Base-by-base conservation (phyloP, 2,113 vertebrate genomes). In the Ovis canadensis region DNA sequence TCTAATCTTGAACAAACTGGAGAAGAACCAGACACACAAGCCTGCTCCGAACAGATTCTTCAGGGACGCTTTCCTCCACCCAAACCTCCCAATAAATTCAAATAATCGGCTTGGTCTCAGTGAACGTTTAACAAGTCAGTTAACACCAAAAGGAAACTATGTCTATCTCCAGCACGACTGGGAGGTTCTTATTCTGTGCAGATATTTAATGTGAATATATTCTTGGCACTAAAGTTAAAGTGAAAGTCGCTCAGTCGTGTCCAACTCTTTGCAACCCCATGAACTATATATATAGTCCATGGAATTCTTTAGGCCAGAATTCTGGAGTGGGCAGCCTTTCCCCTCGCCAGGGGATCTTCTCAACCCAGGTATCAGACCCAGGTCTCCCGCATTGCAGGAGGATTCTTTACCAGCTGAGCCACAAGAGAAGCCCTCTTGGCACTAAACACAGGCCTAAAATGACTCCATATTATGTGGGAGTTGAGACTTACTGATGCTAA, bases 401-500 rank as follows among this genome's bases (percentile, higher is more conserved):
- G 36, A 25, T 74, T 74, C 67, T 74, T 13, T 74, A 40, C 67
- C 67, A 74, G 36, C 67, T 74, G 67, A 25, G 67, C 36, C 10
- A 67, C 7, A 67, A 17, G 7, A 17, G 62, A n/a, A 67, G 62
- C 16, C 33, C 16, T 97, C 90, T 80, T 91, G 83, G 52, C 96
- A 90, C 91, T 91, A 91, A 94, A 96, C 89, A 93, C 71, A 97
- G 86, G 80, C 85, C 50, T 87, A 77, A 94, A 97, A 98, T 98
- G 98, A 98, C 97, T 94, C 98, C 89, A 67, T 82, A 17, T 67
- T 98, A 98, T 81, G 97, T 97, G 91, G 93, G 96, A 97, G 96
- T 43, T 93, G 85, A 45, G 57, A 90, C 85, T 98, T 99, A 98
- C 98, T 98, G 94, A 96, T 12, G 2, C 54, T 96, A 98, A 99